These are phyloP conservation scores for Cnemophilus loriae DNA, from an alignment of 2,113 vertebrate genomes.

Conservation along the genomic window DNA sequence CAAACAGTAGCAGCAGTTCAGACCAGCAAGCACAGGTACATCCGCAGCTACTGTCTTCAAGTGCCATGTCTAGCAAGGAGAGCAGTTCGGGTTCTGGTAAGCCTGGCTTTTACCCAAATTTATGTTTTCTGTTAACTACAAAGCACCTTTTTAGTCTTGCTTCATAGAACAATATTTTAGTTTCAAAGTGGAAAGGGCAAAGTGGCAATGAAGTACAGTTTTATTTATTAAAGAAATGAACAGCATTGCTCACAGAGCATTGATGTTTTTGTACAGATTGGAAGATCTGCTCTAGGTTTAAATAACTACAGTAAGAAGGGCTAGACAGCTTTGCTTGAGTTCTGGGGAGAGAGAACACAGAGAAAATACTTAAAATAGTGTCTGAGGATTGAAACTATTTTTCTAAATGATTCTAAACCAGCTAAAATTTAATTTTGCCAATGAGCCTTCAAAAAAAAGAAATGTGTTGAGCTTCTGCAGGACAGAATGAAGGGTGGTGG, in stretches of 20 bases:
- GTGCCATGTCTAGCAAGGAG: slow-evolving; percentile 77
- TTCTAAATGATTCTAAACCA: not conserved
- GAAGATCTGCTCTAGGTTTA: not conserved
- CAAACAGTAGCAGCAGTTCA: slow-evolving; percentile 70
- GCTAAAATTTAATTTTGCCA: not conserved
- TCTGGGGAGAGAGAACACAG: not conserved
- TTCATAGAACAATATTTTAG: not conserved
- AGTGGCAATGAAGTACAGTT: not conserved
- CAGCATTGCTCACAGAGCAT: not conserved
- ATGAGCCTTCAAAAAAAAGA: not conserved
- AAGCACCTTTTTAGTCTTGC: not conserved
- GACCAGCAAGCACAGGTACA: slow-evolving; percentile 81
- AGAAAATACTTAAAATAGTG: not conserved
- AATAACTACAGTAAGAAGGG: not conserved
- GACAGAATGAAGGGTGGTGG: not conserved
- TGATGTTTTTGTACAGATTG: not conserved
- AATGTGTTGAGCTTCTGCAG: not conserved
- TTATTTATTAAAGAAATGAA: not conserved
- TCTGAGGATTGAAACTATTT: not conserved
- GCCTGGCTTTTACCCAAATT: not conserved
- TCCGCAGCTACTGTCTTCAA: slow-evolving; percentile 73
- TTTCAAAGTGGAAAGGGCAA: not conserved
- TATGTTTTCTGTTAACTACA: not conserved
- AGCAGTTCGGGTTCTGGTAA: slow-evolving; percentile 80
- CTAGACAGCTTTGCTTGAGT: not conserved